Evolutionary conservation across 2,888 invertebrate genomes (phyloP).

Genomic region (Kryphioiulus occultus): DNA sequence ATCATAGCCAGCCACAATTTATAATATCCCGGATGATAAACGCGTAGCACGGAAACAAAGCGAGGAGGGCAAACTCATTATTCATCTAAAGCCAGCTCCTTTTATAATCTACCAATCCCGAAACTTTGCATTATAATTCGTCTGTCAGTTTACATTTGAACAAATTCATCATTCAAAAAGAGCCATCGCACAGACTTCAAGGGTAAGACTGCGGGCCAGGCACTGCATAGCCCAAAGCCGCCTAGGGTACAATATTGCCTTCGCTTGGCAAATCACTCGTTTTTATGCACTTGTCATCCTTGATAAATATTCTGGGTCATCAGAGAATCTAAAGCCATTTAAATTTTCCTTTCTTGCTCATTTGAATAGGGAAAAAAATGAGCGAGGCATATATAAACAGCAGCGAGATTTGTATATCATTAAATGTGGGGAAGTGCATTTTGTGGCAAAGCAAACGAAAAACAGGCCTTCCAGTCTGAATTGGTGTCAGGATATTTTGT

Average conservation of each 20-base stretch:
- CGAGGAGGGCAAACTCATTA: conserved; percentile 16
- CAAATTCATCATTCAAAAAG: conserved; percentile 42
- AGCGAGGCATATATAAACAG: conserved; percentile 2
- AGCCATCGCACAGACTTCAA: background rate
- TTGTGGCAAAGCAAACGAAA: background rate
- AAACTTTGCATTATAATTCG: conserved; percentile 41
- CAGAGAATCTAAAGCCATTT: conserved; percentile 18
- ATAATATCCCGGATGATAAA: conserved; percentile 31
- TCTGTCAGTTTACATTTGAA: conserved; percentile 42
- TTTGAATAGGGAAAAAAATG: background rate
- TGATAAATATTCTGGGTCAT: conserved; percentile 18
- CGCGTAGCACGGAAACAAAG: conserved; percentile 22
- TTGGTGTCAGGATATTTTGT: background rate
- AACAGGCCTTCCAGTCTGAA: background rate
- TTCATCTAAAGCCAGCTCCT: conserved; percentile 33
- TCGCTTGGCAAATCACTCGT: background rate
- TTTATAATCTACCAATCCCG: conserved; percentile 40
- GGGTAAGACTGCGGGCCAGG: background rate
- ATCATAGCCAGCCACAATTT: conserved; percentile 23
- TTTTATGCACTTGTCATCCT: conserved; percentile 17
- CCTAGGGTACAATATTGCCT: background rate
- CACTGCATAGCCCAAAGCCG: background rate
- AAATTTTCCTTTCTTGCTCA: background rate
- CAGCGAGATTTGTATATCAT: conserved; percentile 9
- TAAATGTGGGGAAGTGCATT: background rate